Conservation (phyloP, 2,797 vertebrate genomes). For the Premnoplex brunnescens region DNA sequence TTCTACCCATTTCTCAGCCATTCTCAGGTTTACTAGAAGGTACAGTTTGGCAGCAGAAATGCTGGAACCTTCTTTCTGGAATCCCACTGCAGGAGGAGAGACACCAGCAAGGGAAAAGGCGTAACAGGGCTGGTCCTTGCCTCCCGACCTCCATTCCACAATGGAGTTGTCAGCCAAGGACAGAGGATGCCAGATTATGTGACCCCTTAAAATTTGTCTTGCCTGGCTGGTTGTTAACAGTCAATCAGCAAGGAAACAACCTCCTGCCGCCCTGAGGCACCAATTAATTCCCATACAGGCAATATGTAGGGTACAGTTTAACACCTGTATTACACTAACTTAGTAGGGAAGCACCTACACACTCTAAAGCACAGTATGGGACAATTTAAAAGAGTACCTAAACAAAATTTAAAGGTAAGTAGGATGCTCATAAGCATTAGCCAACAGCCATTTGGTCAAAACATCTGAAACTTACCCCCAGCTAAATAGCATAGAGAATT, state of each 20-base stretch:
- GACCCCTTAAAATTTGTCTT: constrained; percentile 61
- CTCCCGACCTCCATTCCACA: neutral
- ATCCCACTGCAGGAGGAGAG: neutral
- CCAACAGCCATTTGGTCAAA: neutral
- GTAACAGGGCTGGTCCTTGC: neutral
- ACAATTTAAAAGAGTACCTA: neutral
- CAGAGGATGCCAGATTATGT: neutral
- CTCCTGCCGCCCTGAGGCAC: neutral
- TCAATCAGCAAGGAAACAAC: constrained; percentile 50
- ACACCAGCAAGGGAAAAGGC: constrained; percentile 1
- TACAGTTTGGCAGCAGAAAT: neutral
- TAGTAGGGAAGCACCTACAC: neutral
- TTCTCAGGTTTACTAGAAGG: neutral
- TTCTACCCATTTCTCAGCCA: neutral
- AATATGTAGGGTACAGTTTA: neutral
- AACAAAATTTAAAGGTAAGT: neutral
- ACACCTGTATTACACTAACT: neutral
- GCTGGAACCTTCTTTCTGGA: neutral
- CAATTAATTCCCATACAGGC: constrained; percentile 1
- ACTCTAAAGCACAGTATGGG: neutral
- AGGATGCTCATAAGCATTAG: neutral
- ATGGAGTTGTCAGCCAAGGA: constrained; percentile 53
- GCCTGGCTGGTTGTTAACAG: constrained; percentile 56
- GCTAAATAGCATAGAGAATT: neutral
- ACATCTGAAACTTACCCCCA: neutral